A percentile compares a stretch with the other conserved stretches of the same genome.
Conservation (phyloP, 37 sponge, comb jelly and placozoan genomes). For the Ephydatia muelleri region DNA sequence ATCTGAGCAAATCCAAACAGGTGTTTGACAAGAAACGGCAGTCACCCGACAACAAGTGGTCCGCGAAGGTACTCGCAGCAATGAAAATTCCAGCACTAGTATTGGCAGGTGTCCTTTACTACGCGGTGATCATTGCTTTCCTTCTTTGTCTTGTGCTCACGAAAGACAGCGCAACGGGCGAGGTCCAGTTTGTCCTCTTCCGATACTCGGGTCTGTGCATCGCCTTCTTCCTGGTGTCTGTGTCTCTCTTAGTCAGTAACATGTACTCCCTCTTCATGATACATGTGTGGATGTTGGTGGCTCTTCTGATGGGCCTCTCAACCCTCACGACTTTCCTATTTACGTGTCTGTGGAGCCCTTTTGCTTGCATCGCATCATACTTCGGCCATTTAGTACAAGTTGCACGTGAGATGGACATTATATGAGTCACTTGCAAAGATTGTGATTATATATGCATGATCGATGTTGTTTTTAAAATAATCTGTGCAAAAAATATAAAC, state of each 20-base stretch:
- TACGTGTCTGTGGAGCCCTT: background rate
- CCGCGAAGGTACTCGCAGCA: background rate
- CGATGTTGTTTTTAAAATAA: too few species aligned
- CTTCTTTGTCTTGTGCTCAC: background rate
- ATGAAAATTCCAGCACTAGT: background rate
- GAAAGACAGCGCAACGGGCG: background rate
- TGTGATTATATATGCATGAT: background rate
- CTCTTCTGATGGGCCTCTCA: background rate
- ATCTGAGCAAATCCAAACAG: conserved; percentile 23
- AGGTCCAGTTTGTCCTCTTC: background rate
- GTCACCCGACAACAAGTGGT: background rate
- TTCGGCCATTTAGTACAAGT: background rate
- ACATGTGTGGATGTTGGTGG: background rate
- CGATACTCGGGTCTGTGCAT: background rate
- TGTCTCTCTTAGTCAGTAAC: background rate
- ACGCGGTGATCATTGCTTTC: background rate
- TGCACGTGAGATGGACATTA: background rate
- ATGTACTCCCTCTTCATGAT: background rate
- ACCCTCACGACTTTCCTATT: background rate
- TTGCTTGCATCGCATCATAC: background rate
- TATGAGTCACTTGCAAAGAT: background rate
- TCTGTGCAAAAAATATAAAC: too few species aligned
- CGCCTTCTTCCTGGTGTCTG: background rate
- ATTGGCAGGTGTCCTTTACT: background rate
- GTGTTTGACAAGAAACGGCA: background rate